Percentiles rank a stretch among this genome's conserved stretches.
Conservation (phyloP, 2,797 vertebrate species). For the Odontamblyopus rebecca region DNA sequence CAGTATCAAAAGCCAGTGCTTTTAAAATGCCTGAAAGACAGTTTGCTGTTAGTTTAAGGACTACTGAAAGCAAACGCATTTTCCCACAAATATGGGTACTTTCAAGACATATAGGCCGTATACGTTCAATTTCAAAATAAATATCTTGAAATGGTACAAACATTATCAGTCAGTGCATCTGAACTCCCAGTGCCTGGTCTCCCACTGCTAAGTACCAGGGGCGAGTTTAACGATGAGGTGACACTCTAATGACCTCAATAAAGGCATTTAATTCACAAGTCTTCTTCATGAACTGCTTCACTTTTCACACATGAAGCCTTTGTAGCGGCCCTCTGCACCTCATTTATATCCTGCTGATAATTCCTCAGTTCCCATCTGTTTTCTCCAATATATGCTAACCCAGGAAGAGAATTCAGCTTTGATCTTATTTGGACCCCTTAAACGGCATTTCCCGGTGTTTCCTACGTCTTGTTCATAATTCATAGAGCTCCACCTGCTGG, state of each 20-base stretch:
- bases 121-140: neutral
- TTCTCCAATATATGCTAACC: slow-evolving; percentile 28
- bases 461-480: neutral
- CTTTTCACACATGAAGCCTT: slow-evolving; percentile 67
- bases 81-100: no score
- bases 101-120: neutral
- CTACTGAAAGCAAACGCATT: no score
- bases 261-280: slow-evolving; percentile 70
- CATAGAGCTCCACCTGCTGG: slow-evolving; percentile 69
- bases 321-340: slow-evolving; percentile 51
- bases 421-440: slow-evolving; percentile 50
- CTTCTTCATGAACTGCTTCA: slow-evolving; percentile 52
- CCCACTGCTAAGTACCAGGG: slow-evolving; percentile 59
- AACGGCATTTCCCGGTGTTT: slow-evolving; percentile 1
- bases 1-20: no score
- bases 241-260: slow-evolving; percentile 75
- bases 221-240: slow-evolving; percentile 66
- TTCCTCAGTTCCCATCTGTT: slow-evolving; percentile 37
- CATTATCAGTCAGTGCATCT: slow-evolving; percentile 12
- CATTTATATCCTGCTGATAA: slow-evolving; percentile 71
- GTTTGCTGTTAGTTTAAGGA: no score
- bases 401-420: slow-evolving; percentile 55
- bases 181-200: slow-evolving; percentile 44
- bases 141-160: slow-evolving; percentile 10
- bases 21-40: no score